Evolutionary conservation across 2,797 vertebrate genomes (phyloP).

Genomic region (Geotrypetes seraphini): DNA sequence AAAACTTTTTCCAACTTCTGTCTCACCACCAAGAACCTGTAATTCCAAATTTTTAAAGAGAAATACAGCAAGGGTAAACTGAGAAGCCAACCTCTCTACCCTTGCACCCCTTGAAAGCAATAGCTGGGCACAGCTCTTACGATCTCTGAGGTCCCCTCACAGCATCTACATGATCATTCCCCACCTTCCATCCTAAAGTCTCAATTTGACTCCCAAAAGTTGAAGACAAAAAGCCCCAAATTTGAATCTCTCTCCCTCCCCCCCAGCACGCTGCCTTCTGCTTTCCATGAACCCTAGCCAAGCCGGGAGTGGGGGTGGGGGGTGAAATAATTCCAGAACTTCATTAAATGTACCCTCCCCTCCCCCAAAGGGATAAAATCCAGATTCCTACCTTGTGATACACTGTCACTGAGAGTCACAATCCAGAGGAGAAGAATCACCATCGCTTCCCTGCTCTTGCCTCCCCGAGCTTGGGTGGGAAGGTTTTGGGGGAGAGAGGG

Average conservation of each 20-base stretch:
- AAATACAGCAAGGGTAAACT: too few species aligned
- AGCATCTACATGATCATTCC: neutral
- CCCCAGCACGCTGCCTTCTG: neutral
- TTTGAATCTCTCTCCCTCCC: neutral
- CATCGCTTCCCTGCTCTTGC: slow-evolving; percentile 39
- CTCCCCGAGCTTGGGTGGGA: slow-evolving; percentile 18
- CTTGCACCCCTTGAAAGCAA: neutral
- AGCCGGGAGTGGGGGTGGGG: too few species aligned
- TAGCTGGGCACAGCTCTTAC: slow-evolving; percentile 4
- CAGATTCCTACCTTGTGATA: slow-evolving; percentile 40
- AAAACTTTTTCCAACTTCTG: too few species aligned
- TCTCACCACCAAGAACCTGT: too few species aligned
- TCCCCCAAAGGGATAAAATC: neutral
- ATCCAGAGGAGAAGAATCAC: slow-evolving; percentile 43
- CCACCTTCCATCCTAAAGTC: neutral
- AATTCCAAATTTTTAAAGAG: too few species aligned
- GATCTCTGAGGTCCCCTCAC: neutral
- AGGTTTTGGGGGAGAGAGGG: neutral
- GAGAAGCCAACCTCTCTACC: neutral
- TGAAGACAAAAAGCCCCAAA: neutral
- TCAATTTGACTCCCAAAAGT: neutral
- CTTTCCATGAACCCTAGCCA: neutral
- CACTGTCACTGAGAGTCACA: slow-evolving; percentile 36
- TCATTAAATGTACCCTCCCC: neutral
- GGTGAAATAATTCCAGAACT: neutral